Percentiles rank a stretch among this genome's conserved stretches.
These are phyloP conservation scores for Cassiopea xamachana DNA, from an alignment of 30 jellyfish, hydroid and myxozoan genomes.

Conservation along the genomic window DNA sequence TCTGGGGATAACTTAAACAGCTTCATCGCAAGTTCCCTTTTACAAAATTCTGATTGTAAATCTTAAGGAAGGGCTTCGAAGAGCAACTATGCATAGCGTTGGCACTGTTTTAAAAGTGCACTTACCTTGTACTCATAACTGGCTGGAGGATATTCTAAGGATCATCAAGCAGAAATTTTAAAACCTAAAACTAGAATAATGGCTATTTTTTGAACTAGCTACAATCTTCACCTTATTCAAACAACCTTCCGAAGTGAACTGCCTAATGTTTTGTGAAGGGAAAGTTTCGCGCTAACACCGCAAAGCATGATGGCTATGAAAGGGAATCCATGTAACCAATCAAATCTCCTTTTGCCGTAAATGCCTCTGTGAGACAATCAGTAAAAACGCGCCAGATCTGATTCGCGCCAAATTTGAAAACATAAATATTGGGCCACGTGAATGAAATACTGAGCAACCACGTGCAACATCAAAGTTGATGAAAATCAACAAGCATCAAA, in stretches of 20 bases:
- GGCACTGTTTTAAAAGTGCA: too few species aligned
- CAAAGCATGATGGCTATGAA: constrained; percentile 12
- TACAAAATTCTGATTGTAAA: too few species aligned
- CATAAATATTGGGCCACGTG: constrained; percentile 65
- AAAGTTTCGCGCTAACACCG: constrained; percentile 58
- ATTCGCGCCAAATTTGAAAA: constrained; percentile 69
- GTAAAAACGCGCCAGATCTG: constrained; percentile 40
- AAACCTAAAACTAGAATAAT: too few species aligned
- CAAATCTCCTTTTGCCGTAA: not conserved
- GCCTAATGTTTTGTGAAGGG: constrained; percentile 24
- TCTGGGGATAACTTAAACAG: too few species aligned
- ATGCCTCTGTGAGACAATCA: constrained; percentile 21
- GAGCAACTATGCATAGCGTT: too few species aligned
- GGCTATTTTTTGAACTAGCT: too few species aligned
- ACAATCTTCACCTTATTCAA: not conserved
- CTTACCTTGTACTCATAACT: too few species aligned
- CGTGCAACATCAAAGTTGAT: constrained; percentile 9
- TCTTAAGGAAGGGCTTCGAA: too few species aligned
- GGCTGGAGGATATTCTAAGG: too few species aligned
- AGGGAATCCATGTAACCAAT: not conserved
- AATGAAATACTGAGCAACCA: not conserved
- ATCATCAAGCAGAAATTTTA: too few species aligned
- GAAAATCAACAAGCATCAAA: not conserved
- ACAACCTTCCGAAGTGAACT: not conserved
- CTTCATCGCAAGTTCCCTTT: too few species aligned